A percentile compares a stretch with the other conserved stretches of the same genome.
phyloP scores from a whole-genome alignment of 2,113 vertebrate species.

The Platichthys stellatus region DNA sequence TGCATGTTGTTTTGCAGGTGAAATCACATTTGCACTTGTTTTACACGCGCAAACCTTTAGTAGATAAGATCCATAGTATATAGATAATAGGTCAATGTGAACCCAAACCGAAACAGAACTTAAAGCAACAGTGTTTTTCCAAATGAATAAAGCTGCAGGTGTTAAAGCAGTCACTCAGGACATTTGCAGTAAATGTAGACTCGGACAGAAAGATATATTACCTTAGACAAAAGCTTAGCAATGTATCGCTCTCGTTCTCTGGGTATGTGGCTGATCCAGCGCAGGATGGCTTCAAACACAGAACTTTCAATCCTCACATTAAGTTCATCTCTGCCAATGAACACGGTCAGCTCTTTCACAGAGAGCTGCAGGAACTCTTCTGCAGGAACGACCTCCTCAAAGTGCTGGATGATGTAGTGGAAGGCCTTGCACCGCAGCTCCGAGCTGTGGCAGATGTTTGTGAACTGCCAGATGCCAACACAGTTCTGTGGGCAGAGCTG shows the following conservation, averaged over 20 bases:
- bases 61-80: too few species aligned
- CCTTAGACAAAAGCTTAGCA: conserved; percentile 46
- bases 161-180: too few species aligned
- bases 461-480: conserved; percentile 64
- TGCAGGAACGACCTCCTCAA: conserved; percentile 73
- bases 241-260: conserved; percentile 22
- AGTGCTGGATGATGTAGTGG: conserved; percentile 84
- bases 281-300: conserved; percentile 34
- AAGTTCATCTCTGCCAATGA: conserved; percentile 76
- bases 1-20: too few species aligned
- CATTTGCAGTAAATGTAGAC: too few species aligned
- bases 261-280: conserved; percentile 42
- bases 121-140: too few species aligned
- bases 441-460: not conserved
- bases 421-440: conserved; percentile 70
- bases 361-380: conserved; percentile 86
- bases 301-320: conserved; percentile 35
- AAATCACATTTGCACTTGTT: too few species aligned
- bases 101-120: too few species aligned
- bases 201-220: conserved; percentile 7
- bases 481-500: conserved; percentile 82
- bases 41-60: too few species aligned
- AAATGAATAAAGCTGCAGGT: too few species aligned
- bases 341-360: conserved; percentile 72
- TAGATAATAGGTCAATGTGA: too few species aligned